phyloP scores from a whole-genome alignment of 1,140 invertebrate genomes.

The Trichonephila inaurata region DNA sequence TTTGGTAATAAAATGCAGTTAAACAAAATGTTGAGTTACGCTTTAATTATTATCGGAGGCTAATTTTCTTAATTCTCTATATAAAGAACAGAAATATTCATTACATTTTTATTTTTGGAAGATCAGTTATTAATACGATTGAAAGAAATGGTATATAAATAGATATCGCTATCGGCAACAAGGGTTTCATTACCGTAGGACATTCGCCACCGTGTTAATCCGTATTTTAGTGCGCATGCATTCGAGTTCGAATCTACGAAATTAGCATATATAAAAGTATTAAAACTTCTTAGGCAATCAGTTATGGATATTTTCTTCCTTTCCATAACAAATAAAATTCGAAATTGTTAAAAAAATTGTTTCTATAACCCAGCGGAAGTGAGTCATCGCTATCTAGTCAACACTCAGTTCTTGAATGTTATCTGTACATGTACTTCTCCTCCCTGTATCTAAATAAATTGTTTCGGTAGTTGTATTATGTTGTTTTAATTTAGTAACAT shows the following conservation, averaged over 20 bases:
- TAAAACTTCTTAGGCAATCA: not conserved
- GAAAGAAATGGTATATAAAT: not conserved
- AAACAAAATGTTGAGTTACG: no score
- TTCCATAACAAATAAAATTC: not conserved
- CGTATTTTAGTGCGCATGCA: not conserved
- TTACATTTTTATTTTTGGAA: no score
- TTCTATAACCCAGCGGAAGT: not conserved
- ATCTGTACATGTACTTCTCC: conserved; percentile 24
- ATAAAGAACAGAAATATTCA: no score
- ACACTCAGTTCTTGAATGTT: not conserved
- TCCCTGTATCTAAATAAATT: conserved; percentile 13
- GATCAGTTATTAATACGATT: not conserved
- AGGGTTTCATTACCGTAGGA: not conserved
- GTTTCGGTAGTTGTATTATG: not conserved
- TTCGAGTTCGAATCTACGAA: not conserved
- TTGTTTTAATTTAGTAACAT: not conserved
- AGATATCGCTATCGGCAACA: not conserved
- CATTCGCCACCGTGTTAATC: not conserved
- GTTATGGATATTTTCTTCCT: not conserved
- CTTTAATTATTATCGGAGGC: no score
- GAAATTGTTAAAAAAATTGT: conserved; percentile 12
- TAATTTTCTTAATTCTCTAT: no score
- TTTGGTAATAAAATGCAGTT: no score
- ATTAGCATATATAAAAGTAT: not conserved
- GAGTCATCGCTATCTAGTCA: conserved; percentile 16